Conservation (phyloP, 2,888 invertebrate genomes). For the Apotomis betuletana region DNA sequence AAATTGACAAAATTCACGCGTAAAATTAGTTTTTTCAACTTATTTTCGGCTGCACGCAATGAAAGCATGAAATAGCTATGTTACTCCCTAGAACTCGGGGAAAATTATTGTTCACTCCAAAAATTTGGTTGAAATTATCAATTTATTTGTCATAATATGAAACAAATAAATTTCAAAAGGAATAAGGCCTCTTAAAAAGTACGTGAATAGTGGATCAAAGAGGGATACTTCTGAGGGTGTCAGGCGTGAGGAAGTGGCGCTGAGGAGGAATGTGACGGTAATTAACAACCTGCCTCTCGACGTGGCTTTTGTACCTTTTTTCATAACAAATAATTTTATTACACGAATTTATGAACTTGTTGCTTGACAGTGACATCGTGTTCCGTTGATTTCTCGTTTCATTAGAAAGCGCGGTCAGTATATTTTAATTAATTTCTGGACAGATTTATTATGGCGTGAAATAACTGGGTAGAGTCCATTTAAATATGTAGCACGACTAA, state of each 20-base stretch:
- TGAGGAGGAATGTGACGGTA: constrained; percentile 47
- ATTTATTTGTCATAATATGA: too few species aligned
- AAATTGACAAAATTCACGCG: too few species aligned
- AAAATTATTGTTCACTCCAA: too few species aligned
- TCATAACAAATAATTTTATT: constrained; percentile 30
- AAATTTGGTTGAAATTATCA: too few species aligned
- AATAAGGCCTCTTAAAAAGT: too few species aligned
- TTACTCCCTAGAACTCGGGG: too few species aligned
- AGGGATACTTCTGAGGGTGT: constrained; percentile 41
- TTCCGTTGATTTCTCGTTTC: constrained; percentile 18
- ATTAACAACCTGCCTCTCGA: constrained; percentile 44
- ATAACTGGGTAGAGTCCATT: background rate
- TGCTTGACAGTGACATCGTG: constrained; percentile 17
- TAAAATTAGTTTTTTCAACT: too few species aligned
- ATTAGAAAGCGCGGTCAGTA: background rate
- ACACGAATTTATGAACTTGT: constrained; percentile 31
- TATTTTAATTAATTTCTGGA: constrained; percentile 21
- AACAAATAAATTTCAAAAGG: too few species aligned
- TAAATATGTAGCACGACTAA: background rate
- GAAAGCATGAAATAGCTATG: too few species aligned
- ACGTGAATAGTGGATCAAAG: constrained; percentile 48
- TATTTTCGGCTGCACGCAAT: too few species aligned
- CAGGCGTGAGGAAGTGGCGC: constrained; percentile 44
- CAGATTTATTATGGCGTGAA: constrained; percentile 28
- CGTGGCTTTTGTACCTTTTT: too few species aligned